Percentiles rank a stretch among this genome's conserved stretches.
phyloP scores from a whole-genome alignment of 2,113 vertebrate genomes.

The Zapornia atra region DNA sequence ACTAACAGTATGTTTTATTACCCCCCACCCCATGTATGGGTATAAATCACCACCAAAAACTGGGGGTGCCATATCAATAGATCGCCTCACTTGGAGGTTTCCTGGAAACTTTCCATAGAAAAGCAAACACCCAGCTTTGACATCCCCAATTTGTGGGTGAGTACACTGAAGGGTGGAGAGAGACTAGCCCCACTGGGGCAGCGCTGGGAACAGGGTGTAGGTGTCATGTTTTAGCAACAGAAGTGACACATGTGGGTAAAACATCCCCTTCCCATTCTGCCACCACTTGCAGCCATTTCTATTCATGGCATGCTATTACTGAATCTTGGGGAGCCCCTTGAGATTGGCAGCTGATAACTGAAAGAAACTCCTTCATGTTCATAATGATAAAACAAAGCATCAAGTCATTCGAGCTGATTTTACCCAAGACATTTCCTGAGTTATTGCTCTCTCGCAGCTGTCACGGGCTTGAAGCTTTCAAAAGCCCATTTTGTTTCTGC shows the following conservation, averaged over 20 bases:
- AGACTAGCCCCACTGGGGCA: neutral
- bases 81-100: neutral
- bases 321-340: conserved; percentile 55
- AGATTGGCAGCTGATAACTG: conserved; percentile 71
- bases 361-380: conserved; percentile 76
- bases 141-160: neutral
- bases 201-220: neutral
- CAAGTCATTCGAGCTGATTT: conserved; percentile 57
- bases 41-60: neutral
- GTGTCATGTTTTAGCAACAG: neutral
- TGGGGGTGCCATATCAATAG: fast-evolving
- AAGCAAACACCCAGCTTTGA: fast-evolving
- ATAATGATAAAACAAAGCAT: conserved; percentile 76
- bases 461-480: conserved; percentile 68
- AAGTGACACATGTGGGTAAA: neutral
- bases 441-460: conserved; percentile 69
- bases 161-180: neutral
- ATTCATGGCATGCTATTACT: conserved; percentile 61
- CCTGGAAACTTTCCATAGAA: neutral
- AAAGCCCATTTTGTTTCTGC: conserved; percentile 73
- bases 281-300: conserved; percentile 45
- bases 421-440: conserved; percentile 70
- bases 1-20: neutral
- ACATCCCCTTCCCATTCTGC: neutral
- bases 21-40: fast-evolving